Evolutionary conservation across 1,140 invertebrate genomes (phyloP).

Genomic region (Agrypnia vestita): DNA sequence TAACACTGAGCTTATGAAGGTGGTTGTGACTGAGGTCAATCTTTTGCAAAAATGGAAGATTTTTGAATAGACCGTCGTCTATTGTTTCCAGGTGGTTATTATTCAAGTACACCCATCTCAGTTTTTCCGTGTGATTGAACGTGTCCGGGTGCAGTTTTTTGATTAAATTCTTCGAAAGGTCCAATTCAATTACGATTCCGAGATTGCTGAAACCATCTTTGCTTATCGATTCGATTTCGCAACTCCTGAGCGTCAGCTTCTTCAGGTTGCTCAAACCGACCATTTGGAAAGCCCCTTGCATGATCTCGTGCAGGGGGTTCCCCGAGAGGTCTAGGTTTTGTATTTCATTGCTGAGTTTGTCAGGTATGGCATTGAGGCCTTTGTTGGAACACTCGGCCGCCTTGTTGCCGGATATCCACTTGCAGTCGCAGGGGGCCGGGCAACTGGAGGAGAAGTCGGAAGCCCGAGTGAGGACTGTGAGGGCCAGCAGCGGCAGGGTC

Average conservation of each 20-base stretch:
- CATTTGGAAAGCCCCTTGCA: conserved; percentile 79
- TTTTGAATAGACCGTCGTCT: conserved; percentile 83
- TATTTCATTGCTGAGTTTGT: conserved; percentile 80
- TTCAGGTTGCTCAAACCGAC: conserved; percentile 85
- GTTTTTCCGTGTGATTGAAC: conserved; percentile 79
- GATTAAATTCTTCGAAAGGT: conserved; percentile 86
- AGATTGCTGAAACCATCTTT: conserved; percentile 83
- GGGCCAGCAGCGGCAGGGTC: neutral
- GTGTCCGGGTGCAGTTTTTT: conserved; percentile 79
- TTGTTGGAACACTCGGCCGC: conserved; percentile 84
- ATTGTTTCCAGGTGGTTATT: conserved; percentile 82
- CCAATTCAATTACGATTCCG: conserved; percentile 87
- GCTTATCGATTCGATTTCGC: conserved; percentile 80
- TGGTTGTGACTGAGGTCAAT: conserved; percentile 85
- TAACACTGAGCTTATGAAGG: conserved; percentile 79
- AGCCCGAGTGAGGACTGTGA: neutral
- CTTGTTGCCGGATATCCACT: conserved; percentile 84
- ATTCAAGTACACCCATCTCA: conserved; percentile 81
- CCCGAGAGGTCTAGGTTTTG: conserved; percentile 84
- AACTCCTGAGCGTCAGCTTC: conserved; percentile 83
- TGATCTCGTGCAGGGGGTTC: conserved; percentile 80
- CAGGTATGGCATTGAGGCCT: conserved; percentile 79
- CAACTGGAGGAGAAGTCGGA: conserved; percentile 69
- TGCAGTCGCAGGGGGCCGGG: conserved; percentile 79
- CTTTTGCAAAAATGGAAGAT: conserved; percentile 82